phyloP scores from a whole-genome alignment of 2,113 vertebrate genomes.

The Aphyosemion australe region DNA sequence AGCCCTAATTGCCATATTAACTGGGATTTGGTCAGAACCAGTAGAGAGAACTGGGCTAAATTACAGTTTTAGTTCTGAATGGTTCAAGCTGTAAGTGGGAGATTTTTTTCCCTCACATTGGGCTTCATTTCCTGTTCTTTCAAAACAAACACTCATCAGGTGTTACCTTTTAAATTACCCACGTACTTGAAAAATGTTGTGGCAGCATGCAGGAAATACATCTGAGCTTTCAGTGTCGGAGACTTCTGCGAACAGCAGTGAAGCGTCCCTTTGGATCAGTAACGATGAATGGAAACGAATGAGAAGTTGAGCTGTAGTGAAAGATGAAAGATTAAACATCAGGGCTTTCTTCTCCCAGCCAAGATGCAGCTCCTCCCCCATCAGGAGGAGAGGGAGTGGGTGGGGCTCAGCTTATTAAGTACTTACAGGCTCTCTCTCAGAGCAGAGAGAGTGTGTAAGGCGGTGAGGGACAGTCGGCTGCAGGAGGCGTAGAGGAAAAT shows the following conservation, averaged over 20 bases:
- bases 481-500: conserved; percentile 34
- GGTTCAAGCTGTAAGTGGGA: no score
- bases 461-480: conserved; percentile 41
- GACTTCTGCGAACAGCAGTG: neutral
- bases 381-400: conserved; percentile 59
- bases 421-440: conserved; percentile 51
- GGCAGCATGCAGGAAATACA: neutral
- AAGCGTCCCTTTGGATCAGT: conserved; percentile 26
- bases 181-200: no score
- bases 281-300: neutral
- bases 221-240: conserved; percentile 4
- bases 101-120: neutral
- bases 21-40: neutral
- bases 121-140: neutral
- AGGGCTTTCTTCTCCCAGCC: conserved; percentile 33
- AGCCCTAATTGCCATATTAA: no score
- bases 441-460: conserved; percentile 27
- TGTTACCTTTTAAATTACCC: no score
- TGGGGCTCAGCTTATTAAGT: conserved; percentile 59
- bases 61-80: no score
- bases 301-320: conserved; percentile 22
- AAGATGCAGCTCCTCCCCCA: conserved; percentile 55
- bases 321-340: conserved; percentile 23
- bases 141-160: no score
- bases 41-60: no score